These are phyloP conservation scores for Neodon shergylaensis DNA, from an alignment of 2,113 vertebrate genomes.

Conservation along the genomic window DNA sequence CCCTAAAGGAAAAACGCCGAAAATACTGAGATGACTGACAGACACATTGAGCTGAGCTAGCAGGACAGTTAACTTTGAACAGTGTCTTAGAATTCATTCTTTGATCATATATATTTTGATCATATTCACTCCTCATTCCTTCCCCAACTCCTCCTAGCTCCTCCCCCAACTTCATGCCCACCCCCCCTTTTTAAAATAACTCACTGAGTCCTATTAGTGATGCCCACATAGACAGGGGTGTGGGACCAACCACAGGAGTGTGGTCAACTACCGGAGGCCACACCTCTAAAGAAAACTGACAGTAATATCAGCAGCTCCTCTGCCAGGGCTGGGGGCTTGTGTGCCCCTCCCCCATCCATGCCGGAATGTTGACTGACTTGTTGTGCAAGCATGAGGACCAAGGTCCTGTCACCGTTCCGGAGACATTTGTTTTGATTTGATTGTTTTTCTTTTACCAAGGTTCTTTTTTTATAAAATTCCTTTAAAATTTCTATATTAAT, in stretches of 20 bases:
- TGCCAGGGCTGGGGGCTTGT: background rate
- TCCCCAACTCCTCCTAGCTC: background rate
- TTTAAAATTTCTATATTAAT: slow-evolving; percentile 14
- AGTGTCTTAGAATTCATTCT: background rate
- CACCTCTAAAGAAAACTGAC: background rate
- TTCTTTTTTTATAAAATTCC: background rate
- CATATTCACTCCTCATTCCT: background rate
- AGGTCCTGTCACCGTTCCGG: background rate
- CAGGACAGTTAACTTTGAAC: background rate
- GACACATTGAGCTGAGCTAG: background rate
- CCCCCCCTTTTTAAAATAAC: background rate
- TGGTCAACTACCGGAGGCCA: background rate
- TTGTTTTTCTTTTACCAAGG: background rate
- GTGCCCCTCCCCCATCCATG: background rate
- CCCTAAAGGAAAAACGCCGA: slow-evolving; percentile 48
- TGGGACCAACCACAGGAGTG: background rate
- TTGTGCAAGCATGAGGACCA: background rate
- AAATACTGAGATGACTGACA: background rate
- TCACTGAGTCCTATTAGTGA: background rate
- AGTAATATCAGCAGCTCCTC: background rate
- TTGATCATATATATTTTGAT: background rate
- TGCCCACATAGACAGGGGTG: too few species aligned
- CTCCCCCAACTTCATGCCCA: background rate
- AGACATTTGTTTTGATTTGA: background rate
- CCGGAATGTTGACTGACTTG: background rate